phyloP scores from a whole-genome alignment of 2,797 vertebrate species.

The Fistularia commersonii region DNA sequence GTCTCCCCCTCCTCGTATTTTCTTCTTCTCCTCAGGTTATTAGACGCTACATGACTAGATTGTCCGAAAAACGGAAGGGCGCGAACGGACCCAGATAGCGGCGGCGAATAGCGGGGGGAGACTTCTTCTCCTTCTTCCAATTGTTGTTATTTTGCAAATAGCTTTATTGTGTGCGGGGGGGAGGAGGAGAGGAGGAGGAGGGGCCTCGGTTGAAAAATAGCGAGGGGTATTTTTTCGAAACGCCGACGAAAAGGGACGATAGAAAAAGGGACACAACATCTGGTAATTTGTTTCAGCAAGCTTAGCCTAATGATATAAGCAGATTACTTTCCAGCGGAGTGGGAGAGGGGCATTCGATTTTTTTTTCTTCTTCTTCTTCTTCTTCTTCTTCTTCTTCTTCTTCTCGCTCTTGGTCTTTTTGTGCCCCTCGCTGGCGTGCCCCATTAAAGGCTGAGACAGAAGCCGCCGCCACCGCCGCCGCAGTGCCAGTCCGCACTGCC shows the following conservation, averaged over 20 bases:
- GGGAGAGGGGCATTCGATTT: constrained; percentile 37
- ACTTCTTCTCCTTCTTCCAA: constrained; percentile 74
- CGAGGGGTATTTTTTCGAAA: constrained; percentile 85
- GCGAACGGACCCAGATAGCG: constrained; percentile 72
- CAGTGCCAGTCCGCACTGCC: constrained; percentile 31
- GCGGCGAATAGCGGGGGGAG: constrained; percentile 80
- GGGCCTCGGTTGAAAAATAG: constrained; percentile 84
- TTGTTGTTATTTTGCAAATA: constrained; percentile 89
- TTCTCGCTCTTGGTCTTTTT: constrained; percentile 28
- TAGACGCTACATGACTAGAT: constrained; percentile 89
- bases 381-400: no score
- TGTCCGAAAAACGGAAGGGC: constrained; percentile 76
- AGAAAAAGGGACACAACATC: constrained; percentile 85
- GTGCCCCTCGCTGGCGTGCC: constrained; percentile 46
- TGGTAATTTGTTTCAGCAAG: constrained; percentile 96
- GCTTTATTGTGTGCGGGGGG: constrained; percentile 84
- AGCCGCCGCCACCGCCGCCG: constrained; percentile 27
- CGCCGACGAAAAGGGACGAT: constrained; percentile 69
- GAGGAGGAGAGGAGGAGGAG: constrained; percentile 75
- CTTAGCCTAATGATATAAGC: constrained; percentile 97
- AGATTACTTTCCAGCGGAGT: constrained; percentile 90
- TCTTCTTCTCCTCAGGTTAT: constrained; percentile 87
- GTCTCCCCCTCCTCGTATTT: constrained; percentile 81
- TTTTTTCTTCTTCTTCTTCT: constrained; percentile 20
- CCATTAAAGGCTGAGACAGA: constrained; percentile 57